Conservation (phyloP, 2,888 invertebrate species). For the Heteromurus nitidus region DNA sequence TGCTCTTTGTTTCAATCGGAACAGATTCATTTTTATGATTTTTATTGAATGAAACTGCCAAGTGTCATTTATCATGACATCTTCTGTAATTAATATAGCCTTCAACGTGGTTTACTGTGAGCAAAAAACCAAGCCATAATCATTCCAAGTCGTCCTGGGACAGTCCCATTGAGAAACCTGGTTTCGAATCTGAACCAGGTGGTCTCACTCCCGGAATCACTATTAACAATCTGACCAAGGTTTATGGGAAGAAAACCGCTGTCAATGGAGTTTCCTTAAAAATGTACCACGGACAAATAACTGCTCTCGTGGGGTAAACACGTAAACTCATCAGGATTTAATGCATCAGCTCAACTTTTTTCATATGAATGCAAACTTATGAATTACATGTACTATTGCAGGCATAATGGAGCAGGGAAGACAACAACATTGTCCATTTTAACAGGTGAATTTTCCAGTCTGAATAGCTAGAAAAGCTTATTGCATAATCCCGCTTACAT, state of each 20-base stretch:
- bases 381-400: neutral
- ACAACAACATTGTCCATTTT: conserved; percentile 84
- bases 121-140: conserved; percentile 1
- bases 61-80: no score
- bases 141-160: conserved; percentile 22
- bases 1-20: no score
- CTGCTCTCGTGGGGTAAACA: conserved; percentile 83
- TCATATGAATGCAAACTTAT: neutral
- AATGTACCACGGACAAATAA: conserved; percentile 89
- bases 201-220: conserved; percentile 75
- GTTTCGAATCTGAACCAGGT: conserved; percentile 76
- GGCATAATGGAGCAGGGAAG: conserved; percentile 90
- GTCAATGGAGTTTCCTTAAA: conserved; percentile 84
- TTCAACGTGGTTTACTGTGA: conserved; percentile 49
- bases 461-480: neutral
- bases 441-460: conserved; percentile 79
- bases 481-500: neutral
- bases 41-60: no score
- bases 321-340: neutral
- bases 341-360: neutral
- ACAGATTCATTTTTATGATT: no score
- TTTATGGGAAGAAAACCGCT: conserved; percentile 77
- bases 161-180: conserved; percentile 57
- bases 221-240: conserved; percentile 74
- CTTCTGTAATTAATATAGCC: no score